A percentile compares a stretch with the other conserved stretches of the same genome.
These are phyloP conservation scores for Colletes collaris DNA, from an alignment of 2,888 invertebrate genomes.

Conservation along the genomic window DNA sequence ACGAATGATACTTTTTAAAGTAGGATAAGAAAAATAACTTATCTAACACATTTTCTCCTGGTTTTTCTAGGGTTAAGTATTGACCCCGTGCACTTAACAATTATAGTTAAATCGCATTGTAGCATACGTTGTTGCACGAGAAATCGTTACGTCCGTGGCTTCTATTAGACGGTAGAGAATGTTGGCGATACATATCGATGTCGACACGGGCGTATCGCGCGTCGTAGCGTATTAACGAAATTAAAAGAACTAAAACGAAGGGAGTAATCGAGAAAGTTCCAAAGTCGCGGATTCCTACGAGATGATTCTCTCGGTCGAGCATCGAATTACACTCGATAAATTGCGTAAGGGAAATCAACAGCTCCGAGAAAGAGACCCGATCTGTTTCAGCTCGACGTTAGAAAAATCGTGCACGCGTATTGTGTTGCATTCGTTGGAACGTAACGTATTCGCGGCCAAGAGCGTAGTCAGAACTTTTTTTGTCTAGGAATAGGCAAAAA, in stretches of 20 bases:
- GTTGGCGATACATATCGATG: background rate
- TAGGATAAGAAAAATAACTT: no score
- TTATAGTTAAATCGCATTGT: no score
- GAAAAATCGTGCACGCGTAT: background rate
- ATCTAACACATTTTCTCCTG: no score
- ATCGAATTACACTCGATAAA: conserved; percentile 28
- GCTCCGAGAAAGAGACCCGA: conserved; percentile 9
- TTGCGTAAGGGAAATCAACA: conserved; percentile 19
- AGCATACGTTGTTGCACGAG: no score
- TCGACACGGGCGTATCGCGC: conserved; percentile 9
- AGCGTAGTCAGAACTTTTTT: no score
- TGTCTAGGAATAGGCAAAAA: no score
- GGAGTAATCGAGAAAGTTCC: background rate
- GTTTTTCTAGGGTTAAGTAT: no score
- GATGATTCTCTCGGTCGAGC: conserved; percentile 19
- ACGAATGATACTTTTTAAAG: no score
- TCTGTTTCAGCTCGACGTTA: background rate
- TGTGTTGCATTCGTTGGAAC: background rate
- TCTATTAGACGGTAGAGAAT: background rate
- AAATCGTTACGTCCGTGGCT: no score
- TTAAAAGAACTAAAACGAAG: background rate
- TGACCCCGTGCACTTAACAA: no score
- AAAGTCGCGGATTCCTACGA: conserved; percentile 14
- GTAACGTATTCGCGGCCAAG: background rate
- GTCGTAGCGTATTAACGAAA: conserved; percentile 26